Base-by-base conservation (phyloP, 2,797 vertebrate genomes). In the Amblyopsis hoosieri region DNA sequence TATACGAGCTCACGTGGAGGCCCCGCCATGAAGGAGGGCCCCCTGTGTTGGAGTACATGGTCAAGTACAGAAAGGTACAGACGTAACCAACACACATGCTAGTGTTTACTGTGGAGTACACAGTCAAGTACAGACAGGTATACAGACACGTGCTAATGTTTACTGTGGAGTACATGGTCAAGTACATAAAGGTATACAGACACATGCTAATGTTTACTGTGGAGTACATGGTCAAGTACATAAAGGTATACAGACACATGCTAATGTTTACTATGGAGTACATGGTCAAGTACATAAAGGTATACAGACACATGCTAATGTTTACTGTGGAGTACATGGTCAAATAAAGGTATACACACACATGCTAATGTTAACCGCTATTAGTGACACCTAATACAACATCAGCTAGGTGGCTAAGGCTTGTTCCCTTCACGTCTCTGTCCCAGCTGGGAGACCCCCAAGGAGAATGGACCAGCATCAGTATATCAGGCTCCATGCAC, bases 1-100 rank as follows among this genome's bases (percentile, higher is more conserved):
- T 94, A 14, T 99, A 99, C 0, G 97, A 99, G 15, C 93, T 99
- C 51, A 91, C 95, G 75, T 99, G 97, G 97, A 93, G 93, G 76
- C 97, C 96, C 0, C 90, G 97, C 13, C 93, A 94, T 0, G 95
- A 96, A 15, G 90, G 94, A 3, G 86, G 93, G 2, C 75, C 89
- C 0, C 94, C 95, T 0, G 86, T 98, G 59, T 90, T 97, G 76
- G 96, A 96, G 83, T 99, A 98, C 0, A 83, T 95, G 69, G 85
- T 99, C 78, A 99, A 98, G 77, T 96, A 98, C 85, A 95, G 95
- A 90, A 98, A 98, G 96, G 97, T 97, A 93, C 54, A 42, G 7
- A 7, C 7, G 52, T 42, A 17, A 33, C 11, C 3, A 37, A 13
- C n/a, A 10, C n/a, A 10, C 55, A 9, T 13, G 42, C 58, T 2